Conservation (phyloP, 2,113 vertebrate species). For the Mesocricetus auratus region DNA sequence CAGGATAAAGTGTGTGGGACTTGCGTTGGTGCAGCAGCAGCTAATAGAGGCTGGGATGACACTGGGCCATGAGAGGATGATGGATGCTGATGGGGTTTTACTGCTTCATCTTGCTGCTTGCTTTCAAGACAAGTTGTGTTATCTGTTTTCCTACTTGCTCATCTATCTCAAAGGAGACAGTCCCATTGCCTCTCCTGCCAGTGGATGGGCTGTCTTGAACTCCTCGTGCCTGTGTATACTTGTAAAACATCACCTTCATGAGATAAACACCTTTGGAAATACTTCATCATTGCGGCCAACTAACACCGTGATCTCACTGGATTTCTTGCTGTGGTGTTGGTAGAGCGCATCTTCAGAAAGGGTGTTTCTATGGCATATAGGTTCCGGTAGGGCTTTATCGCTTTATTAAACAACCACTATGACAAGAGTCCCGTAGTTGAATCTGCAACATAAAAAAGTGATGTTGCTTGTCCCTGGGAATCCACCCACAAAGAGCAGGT, state of each 20-base stretch:
- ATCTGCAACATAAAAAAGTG: not conserved
- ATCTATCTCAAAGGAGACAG: conserved; percentile 73
- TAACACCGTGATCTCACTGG: conserved; percentile 71
- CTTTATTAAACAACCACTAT: conserved; percentile 50
- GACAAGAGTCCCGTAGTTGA: not conserved
- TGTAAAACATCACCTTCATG: not conserved
- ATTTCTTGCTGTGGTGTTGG: conserved; percentile 18
- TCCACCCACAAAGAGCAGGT: not conserved
- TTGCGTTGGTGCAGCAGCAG: conserved; percentile 80
- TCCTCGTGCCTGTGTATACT: conserved; percentile 49
- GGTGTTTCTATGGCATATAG: conserved; percentile 15
- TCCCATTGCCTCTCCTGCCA: conserved; percentile 73
- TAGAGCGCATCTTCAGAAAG: conserved; percentile 64
- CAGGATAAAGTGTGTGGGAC: conserved; percentile 87
- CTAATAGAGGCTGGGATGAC: conserved; percentile 84
- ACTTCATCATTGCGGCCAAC: conserved; percentile 73
- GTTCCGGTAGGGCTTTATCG: not conserved
- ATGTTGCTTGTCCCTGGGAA: not conserved
- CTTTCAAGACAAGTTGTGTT: conserved; percentile 84
- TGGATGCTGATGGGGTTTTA: conserved; percentile 87
- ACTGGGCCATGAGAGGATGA: conserved; percentile 82
- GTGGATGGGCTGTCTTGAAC: conserved; percentile 63
- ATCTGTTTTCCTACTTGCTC: conserved; percentile 76
- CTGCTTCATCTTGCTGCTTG: conserved; percentile 83
- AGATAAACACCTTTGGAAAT: conserved; percentile 64